Percentiles rank a stretch among this genome's conserved stretches.
Evolutionary conservation across 2,888 invertebrate genomes (phyloP).

Genomic region (Eupithecia dodoneata): DNA sequence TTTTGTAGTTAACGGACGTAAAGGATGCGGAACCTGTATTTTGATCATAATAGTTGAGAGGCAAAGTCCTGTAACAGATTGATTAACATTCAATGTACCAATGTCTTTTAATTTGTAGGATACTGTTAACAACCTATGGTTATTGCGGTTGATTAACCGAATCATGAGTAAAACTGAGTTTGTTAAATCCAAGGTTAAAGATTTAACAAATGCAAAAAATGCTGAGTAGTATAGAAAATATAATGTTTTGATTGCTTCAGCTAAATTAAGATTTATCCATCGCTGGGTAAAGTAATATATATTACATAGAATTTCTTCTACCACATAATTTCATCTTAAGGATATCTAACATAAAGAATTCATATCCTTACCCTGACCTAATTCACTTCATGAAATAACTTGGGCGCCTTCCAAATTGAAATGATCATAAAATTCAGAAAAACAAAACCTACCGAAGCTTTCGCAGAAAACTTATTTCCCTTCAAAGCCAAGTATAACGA

Average conservation of each 20-base stretch:
- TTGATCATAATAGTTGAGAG: not conserved
- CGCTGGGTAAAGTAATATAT: too few species aligned
- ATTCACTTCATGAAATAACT: conserved; percentile 5
- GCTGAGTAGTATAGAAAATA: not conserved
- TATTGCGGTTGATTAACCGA: not conserved
- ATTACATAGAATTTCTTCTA: too few species aligned
- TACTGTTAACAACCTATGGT: not conserved
- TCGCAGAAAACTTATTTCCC: not conserved
- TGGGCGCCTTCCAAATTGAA: conserved; percentile 1
- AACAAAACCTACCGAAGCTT: not conserved
- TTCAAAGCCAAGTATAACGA: conserved; percentile 12
- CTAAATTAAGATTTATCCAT: too few species aligned
- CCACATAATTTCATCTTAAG: not conserved
- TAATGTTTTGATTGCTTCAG: too few species aligned
- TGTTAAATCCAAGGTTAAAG: not conserved
- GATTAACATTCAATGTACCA: not conserved
- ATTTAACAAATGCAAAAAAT: not conserved
- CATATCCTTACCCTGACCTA: not conserved
- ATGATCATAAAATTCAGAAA: not conserved
- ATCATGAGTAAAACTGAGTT: not conserved
- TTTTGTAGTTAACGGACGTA: not conserved
- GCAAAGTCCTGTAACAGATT: not conserved
- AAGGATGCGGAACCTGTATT: not conserved
- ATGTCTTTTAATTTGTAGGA: not conserved
- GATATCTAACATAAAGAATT: not conserved